A percentile compares a stretch with the other conserved stretches of the same genome.
phyloP scores from a whole-genome alignment of 2,888 invertebrate genomes.

The Lottia gigantea region DNA sequence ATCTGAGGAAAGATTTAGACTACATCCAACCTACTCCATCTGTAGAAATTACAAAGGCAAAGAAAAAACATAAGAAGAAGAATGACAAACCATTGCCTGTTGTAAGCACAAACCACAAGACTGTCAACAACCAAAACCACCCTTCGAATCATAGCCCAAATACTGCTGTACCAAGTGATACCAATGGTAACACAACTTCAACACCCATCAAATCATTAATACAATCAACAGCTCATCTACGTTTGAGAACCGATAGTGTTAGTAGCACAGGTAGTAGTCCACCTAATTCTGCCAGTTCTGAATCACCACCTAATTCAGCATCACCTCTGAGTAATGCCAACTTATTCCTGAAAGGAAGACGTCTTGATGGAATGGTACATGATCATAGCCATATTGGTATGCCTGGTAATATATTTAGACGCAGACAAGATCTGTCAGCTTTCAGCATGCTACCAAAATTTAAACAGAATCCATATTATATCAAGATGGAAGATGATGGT shows the following conservation, averaged over 20 bases:
- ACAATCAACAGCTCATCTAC: constrained; percentile 23
- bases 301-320: constrained; percentile 46
- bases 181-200: constrained; percentile 12
- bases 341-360: constrained; percentile 28
- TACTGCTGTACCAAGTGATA: not conserved
- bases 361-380: constrained; percentile 23
- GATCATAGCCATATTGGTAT: constrained; percentile 40
- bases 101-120: constrained; percentile 64
- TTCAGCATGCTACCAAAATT: constrained; percentile 81
- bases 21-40: constrained; percentile 79
- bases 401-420: constrained; percentile 80
- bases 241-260: constrained; percentile 65
- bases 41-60: constrained; percentile 59
- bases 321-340: constrained; percentile 37
- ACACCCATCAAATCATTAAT: not conserved
- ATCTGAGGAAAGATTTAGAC: constrained; percentile 92
- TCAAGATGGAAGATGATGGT: constrained; percentile 99
- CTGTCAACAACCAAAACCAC: constrained; percentile 37
- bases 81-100: constrained; percentile 75
- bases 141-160: constrained; percentile 39
- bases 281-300: constrained; percentile 58
- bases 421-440: constrained; percentile 92
- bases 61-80: constrained; percentile 77
- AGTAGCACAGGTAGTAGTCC: constrained; percentile 68
- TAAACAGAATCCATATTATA: constrained; percentile 98